A percentile compares a stretch with the other conserved stretches of the same genome.
These are phyloP conservation scores for Martes flavigula DNA, from an alignment of 2,797 vertebrate species.

Conservation along the genomic window DNA sequence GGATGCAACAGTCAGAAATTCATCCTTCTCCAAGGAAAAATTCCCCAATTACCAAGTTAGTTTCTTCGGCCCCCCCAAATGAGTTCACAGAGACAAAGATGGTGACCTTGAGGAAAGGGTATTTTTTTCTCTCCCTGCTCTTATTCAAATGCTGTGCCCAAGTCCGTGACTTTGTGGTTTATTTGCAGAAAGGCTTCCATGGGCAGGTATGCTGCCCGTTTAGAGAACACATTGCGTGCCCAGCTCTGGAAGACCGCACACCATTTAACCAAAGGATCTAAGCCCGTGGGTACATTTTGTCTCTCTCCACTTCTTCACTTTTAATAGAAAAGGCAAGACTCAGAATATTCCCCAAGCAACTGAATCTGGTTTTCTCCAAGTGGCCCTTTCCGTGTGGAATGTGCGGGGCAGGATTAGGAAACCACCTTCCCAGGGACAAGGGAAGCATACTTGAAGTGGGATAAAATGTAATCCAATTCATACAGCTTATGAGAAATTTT, in stretches of 20 bases:
- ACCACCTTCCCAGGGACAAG: not conserved
- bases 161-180: conserved; percentile 17
- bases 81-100: not conserved
- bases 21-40: not conserved
- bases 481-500: not conserved
- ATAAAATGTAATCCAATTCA: not conserved
- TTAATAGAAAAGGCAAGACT: not conserved
- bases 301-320: not conserved
- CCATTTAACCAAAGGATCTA: conserved; percentile 53
- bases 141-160: conserved; percentile 5
- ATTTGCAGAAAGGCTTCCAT: conserved; percentile 62
- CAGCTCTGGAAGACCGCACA: conserved; percentile 20
- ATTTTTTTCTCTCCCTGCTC: not conserved
- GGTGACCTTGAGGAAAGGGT: not conserved
- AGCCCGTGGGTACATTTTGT: not conserved
- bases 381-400: not conserved
- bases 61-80: not conserved
- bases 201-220: not conserved
- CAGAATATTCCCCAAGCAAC: conserved; percentile 3
- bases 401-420: not conserved
- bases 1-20: not conserved
- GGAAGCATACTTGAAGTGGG: not conserved
- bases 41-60: not conserved
- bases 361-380: not conserved
- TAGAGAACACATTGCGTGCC: not conserved